Evolutionary conservation across 2,797 vertebrate species (phyloP).

Genomic region (Pseudochirops corinnae): DNA sequence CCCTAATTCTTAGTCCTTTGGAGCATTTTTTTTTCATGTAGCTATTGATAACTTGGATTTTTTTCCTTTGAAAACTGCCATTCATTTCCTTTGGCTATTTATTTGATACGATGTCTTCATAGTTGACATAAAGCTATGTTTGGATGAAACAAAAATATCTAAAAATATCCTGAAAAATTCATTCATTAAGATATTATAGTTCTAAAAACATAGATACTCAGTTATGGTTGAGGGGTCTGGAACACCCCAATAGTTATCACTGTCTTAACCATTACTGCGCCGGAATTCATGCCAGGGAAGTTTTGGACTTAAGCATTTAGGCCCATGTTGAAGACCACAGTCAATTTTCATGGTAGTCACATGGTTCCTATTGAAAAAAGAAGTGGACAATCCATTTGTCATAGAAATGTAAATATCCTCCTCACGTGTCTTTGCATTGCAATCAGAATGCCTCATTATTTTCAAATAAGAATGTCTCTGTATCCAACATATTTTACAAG

Average conservation of each 20-base stretch:
- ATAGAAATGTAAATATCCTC: constrained; percentile 9
- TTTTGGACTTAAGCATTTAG: background rate
- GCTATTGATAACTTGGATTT: background rate
- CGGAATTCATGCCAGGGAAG: background rate
- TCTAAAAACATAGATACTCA: background rate
- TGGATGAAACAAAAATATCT: background rate
- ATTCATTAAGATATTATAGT: background rate
- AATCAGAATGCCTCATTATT: constrained; percentile 39
- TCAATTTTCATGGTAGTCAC: background rate
- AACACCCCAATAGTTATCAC: background rate
- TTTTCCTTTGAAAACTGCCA: background rate
- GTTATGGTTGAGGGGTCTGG: background rate
- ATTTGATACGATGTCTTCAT: background rate
- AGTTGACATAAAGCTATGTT: background rate
- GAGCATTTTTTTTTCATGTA: background rate
- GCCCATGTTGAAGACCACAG: background rate
- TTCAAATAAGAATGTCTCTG: constrained; percentile 17
- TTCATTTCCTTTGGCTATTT: background rate
- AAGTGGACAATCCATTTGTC: background rate
- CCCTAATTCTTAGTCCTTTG: background rate
- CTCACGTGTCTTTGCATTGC: constrained; percentile 18
- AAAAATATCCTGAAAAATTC: background rate
- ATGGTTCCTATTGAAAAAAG: background rate
- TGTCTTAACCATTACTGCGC: background rate
- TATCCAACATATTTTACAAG: constrained; percentile 10